Percentiles rank a stretch among this genome's conserved stretches.
Evolutionary conservation across 2,888 invertebrate species (phyloP).

Genomic region (Aporophyla nigra): DNA sequence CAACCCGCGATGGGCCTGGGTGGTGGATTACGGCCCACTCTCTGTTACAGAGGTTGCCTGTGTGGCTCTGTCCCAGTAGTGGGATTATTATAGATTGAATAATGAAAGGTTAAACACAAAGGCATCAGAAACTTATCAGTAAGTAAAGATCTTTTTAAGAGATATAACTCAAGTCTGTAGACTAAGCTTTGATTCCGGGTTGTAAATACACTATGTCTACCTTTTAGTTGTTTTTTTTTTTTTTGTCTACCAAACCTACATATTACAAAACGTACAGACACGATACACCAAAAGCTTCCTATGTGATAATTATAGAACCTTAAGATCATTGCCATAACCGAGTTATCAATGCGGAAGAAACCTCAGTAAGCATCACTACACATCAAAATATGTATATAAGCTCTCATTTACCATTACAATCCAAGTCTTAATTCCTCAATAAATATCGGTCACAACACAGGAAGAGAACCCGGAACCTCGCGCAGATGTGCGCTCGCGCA

Average conservation of each 20-base stretch:
- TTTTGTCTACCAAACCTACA: no score
- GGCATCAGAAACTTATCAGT: no score
- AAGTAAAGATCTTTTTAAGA: no score
- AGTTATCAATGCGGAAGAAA: not conserved
- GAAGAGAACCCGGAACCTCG: constrained; percentile 67
- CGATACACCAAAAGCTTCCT: not conserved
- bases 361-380: not conserved
- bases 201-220: no score
- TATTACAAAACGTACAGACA: not conserved
- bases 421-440: constrained; percentile 32
- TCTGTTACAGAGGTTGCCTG: no score
- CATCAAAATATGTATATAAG: constrained; percentile 18
- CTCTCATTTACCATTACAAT: constrained; percentile 10
- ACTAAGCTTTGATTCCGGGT: no score
- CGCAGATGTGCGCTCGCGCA: constrained; percentile 60
- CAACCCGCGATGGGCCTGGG: no score
- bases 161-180: no score
- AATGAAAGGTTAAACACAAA: not conserved
- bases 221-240: no score
- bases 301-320: not conserved
- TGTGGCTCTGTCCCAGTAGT: no score
- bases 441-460: constrained; percentile 58
- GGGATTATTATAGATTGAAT: no score
- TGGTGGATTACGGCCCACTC: no score
- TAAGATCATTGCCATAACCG: not conserved